These are phyloP conservation scores for Disparrhopalites patrizii DNA, from an alignment of 2,888 invertebrate genomes.

Conservation along the genomic window DNA sequence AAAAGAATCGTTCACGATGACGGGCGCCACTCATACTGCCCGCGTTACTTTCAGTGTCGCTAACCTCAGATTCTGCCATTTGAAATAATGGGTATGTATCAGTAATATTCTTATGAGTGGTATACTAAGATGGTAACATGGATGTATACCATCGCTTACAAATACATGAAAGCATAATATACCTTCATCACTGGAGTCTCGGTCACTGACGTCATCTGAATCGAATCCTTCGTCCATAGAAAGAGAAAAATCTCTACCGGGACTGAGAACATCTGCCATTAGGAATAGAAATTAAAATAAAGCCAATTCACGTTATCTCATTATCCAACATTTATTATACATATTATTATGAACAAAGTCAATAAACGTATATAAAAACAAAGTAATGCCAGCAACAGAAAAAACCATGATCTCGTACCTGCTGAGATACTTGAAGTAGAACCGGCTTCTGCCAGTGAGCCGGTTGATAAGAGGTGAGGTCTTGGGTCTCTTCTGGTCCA, in stretches of 20 bases:
- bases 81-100: too few relatives aligned
- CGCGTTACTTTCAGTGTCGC: slow-evolving; percentile 48
- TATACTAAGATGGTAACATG: too few relatives aligned
- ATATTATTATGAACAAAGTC: not conserved
- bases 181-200: slow-evolving; percentile 48
- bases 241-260: slow-evolving; percentile 56
- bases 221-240: slow-evolving; percentile 62
- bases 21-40: slow-evolving; percentile 45
- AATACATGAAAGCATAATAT: not conserved
- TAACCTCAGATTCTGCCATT: slow-evolving; percentile 45
- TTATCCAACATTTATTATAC: not conserved
- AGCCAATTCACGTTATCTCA: not conserved
- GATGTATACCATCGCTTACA: too few relatives aligned
- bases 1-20: slow-evolving; percentile 73
- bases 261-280: slow-evolving; percentile 69
- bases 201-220: slow-evolving; percentile 49
- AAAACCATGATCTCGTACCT: slow-evolving; percentile 30
- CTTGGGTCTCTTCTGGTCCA: slow-evolving; percentile 84
- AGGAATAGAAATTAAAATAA: slow-evolving; percentile 9
- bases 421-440: slow-evolving; percentile 48
- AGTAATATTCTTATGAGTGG: too few relatives aligned
- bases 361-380: not conserved
- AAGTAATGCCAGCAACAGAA: not conserved
- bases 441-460: slow-evolving; percentile 70
- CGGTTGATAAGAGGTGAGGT: slow-evolving; percentile 77